Evolutionary conservation across 2,888 invertebrate genomes (phyloP).

Genomic region (Stenichneumon culpator): DNA sequence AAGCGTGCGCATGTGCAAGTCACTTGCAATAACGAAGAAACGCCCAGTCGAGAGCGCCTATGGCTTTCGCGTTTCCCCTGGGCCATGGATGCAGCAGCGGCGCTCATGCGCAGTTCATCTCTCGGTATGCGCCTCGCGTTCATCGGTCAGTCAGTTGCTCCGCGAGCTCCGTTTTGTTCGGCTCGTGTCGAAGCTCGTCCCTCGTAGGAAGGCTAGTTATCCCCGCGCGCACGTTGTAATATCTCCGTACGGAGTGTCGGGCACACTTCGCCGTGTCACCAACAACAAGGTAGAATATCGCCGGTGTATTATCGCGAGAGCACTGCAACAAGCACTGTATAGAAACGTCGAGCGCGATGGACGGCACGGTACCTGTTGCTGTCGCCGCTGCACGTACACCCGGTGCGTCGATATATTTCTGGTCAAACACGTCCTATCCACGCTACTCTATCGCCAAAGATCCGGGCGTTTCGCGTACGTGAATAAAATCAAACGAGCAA

Average conservation of each 20-base stretch:
- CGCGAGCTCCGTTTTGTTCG: slow-evolving; percentile 54
- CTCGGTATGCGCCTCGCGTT: not conserved
- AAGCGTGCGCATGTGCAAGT: too few relatives aligned
- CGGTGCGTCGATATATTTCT: slow-evolving; percentile 55
- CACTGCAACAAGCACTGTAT: not conserved
- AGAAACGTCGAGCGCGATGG: slow-evolving; percentile 72
- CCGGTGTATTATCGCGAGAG: not conserved
- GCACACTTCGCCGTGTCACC: not conserved
- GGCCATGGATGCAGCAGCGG: not conserved
- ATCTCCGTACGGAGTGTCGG: not conserved
- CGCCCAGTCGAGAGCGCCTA: not conserved
- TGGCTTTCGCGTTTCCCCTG: slow-evolving; percentile 13
- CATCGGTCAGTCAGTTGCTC: slow-evolving; percentile 51
- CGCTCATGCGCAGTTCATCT: slow-evolving; percentile 7
- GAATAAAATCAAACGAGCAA: slow-evolving; percentile 11
- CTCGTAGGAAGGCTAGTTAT: not conserved
- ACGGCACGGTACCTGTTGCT: slow-evolving; percentile 80
- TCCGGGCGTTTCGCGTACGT: slow-evolving; percentile 41
- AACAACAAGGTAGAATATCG: not conserved
- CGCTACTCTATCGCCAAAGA: slow-evolving; percentile 50
- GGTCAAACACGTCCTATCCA: slow-evolving; percentile 17
- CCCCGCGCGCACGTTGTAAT: not conserved
- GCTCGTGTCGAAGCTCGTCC: slow-evolving; percentile 2
- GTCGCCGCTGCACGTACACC: slow-evolving; percentile 53
- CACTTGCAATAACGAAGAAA: not conserved